Base-by-base conservation (phyloP, 2,888 invertebrate genomes). In the Yponomeuta evonymella region DNA sequence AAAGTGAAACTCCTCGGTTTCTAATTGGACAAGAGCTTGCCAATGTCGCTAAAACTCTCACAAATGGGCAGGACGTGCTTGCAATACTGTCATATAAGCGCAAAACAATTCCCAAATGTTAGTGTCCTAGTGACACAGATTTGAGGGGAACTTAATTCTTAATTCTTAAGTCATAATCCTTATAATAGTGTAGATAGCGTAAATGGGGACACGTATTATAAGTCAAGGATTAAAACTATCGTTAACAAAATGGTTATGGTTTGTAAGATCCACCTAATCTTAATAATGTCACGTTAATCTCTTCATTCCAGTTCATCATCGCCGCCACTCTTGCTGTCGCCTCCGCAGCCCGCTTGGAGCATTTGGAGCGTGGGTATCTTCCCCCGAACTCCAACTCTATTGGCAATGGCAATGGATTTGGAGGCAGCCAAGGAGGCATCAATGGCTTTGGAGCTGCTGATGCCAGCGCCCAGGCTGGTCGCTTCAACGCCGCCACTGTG, bases 321-420 rank as follows among this genome's bases (percentile, higher is more conserved):
- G 63, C 63, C 73, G 79, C 86, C 71, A 78, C 90, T 11, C 77
- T 92, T 72, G 83, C 89, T 70, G 84, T 86, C 67, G 80, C 83
- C 75, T 77, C 87, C 0, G 89, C 89, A 58, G 90, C 80, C 51
- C 90, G 91, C 15, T 75, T 92, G 68, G 91, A 92, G 73, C 86
- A 89, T 48, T 81, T 92, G 2, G 89, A 92, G 75, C 85, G 89
- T 65, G 78, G 82, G 36, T 90, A 91, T 80, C 87, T 91, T 2
- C 91, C 91, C 6, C 91, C 91, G 9, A 78, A 80, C 76, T 12
- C 15, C 51, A 58, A 58, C 15, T 58, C 51, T 2, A 12, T 58
- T 15, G 51, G 51, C 12, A 9, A 58, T 3, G 51, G 51, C 51
- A 58, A 58, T 58, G 51, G 51, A 3, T 58, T 58, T 15, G 51